Conservation (phyloP, 2,113 vertebrate genomes). For the Gymnarchus niloticus region DNA sequence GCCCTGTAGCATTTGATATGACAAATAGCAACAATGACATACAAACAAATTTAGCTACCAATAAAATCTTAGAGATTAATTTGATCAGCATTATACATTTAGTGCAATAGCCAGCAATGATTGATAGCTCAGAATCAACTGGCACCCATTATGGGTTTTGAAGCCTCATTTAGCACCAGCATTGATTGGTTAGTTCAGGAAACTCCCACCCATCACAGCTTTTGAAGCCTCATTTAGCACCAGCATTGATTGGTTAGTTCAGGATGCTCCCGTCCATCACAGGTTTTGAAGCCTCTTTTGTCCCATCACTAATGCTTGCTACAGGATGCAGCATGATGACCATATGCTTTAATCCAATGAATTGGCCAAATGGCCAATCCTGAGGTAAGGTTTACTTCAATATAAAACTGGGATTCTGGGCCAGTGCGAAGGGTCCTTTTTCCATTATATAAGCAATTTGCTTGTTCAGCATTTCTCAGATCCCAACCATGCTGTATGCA, state of each 20-base stretch:
- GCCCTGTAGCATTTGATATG: neutral
- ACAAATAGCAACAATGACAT: neutral
- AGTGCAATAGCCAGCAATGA: too few species aligned
- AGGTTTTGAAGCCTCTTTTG: too few species aligned
- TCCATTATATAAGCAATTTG: neutral
- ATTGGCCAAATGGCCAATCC: neutral
- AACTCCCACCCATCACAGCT: too few species aligned
- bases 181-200: too few species aligned
- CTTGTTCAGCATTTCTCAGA: neutral
- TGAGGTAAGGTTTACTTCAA: neutral
- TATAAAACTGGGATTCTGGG: neutral
- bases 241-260: too few species aligned
- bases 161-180: too few species aligned
- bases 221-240: too few species aligned
- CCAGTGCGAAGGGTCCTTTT: neutral
- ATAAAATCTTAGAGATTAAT: neutral
- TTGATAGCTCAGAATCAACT: too few species aligned
- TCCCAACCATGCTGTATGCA: neutral
- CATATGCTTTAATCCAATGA: neutral
- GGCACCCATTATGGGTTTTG: too few species aligned
- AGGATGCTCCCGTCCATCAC: too few species aligned
- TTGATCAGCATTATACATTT: neutral
- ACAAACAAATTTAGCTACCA: neutral
- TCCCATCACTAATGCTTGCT: neutral
- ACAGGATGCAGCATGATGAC: neutral